Conservation (phyloP, 2,888 invertebrate genomes). For the Agrilus biguttatus region DNA sequence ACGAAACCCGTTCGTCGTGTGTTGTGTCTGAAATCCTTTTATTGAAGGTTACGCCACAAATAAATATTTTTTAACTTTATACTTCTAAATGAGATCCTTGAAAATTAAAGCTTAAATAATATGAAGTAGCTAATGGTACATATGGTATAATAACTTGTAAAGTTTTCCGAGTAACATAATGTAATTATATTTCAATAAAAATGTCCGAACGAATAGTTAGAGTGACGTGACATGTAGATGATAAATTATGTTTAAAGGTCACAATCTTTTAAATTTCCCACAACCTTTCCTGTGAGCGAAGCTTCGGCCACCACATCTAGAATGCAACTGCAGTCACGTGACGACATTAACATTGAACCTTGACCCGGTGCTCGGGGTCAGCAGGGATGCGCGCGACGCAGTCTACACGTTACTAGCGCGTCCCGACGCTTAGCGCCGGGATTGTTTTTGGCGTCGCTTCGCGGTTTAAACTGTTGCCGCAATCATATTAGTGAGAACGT, state of each 20-base stretch:
- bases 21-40: too few species aligned
- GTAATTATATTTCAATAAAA: too few species aligned
- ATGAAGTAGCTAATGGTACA: too few species aligned
- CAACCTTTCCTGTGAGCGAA: constrained; percentile 1
- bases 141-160: too few species aligned
- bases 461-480: constrained; percentile 26
- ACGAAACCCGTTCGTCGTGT: too few species aligned
- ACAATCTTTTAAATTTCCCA: not conserved
- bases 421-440: constrained; percentile 20
- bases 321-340: constrained; percentile 23
- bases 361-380: constrained; percentile 26
- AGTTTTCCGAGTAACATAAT: too few species aligned
- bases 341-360: constrained; percentile 26
- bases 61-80: too few species aligned
- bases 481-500: not conserved
- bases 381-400: constrained; percentile 32
- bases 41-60: too few species aligned
- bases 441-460: constrained; percentile 12
- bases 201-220: constrained; percentile 2
- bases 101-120: too few species aligned
- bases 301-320: constrained; percentile 13
- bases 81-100: too few species aligned
- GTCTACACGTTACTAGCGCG: constrained; percentile 34
- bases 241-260: not conserved
- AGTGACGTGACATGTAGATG: not conserved